Evolutionary conservation across 1,140 invertebrate species (phyloP), one percentile per base, ranked within the genome.

Genomic region (Drosophila azteca): DNA sequence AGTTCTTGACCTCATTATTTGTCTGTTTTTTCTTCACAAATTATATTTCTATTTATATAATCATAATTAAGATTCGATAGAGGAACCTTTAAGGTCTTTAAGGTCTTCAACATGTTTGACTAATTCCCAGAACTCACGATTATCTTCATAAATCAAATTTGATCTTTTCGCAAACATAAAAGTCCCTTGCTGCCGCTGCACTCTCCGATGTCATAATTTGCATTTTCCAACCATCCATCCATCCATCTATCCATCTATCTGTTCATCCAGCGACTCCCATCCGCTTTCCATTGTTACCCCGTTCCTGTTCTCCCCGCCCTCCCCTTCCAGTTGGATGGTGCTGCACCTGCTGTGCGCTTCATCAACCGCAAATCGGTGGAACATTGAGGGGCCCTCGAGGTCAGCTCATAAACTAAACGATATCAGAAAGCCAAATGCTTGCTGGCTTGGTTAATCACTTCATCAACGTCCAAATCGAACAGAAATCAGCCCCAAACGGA

Each of bases 361-460:
- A 69, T 57, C 51, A 26, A 68, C 66, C 63, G 45, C 65, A 67
- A 68, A 67, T 68, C 24, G 43, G 24, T 55, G 63, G 49, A 68
- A 55, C 65, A 55, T 67, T 31, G 51, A 48, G 51, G 50, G 17
- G 51, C 64, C 66, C 66, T 68, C 64, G 66, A 69, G 66, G 66
- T 73, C 59, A 46, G 15, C 58, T 78, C 70, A 88, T 87, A 75
- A 85, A 63, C 74, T 85, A 85, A 85, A 76, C 66, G 78, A 66
- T 87, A 68, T 81, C 65, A 58, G 59, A 58, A 67, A 77, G 41
- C 24, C 72, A 52, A 65, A 64, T 51, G 77, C 77, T 66, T 9
- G 51, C 51, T 64, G 73, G 68, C 73, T 73, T 67, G 67, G 74
- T 72, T 85, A 85, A 85, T 85, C 82, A 82, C 82, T 85, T 85